phyloP scores from a whole-genome alignment of 2,888 invertebrate species.

The Eristalis tenax region DNA sequence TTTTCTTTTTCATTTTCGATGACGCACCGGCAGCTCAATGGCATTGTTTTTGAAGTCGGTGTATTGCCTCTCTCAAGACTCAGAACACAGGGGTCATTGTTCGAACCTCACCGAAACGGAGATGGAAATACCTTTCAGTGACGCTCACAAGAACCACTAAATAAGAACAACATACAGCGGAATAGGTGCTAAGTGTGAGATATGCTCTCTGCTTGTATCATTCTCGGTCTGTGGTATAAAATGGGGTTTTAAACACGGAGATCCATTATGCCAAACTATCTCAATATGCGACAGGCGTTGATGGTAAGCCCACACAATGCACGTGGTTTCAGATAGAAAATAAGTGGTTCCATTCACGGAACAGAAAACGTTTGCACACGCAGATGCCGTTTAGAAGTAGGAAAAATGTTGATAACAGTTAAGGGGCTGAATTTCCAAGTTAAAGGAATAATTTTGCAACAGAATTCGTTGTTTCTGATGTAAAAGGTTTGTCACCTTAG shows the following conservation, averaged over 20 bases:
- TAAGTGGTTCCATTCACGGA: no score
- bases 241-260: neutral
- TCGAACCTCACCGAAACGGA: neutral
- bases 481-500: no score
- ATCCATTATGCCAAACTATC: neutral
- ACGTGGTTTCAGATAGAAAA: no score
- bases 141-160: neutral
- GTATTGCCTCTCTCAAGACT: neutral
- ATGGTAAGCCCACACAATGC: neutral
- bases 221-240: neutral
- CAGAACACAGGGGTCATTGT: neutral
- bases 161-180: conserved; percentile 4
- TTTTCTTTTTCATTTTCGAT: neutral
- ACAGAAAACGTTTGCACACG: no score
- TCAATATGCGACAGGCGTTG: neutral
- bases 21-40: neutral
- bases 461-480: no score
- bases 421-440: no score
- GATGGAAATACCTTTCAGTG: neutral
- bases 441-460: no score
- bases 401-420: no score
- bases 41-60: neutral
- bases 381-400: no score
- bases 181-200: conserved; percentile 9
- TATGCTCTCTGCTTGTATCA: neutral